Base-by-base conservation (phyloP, 37 sponge, comb jelly and placozoan species). In the Cliona cf. orientalis region DNA sequence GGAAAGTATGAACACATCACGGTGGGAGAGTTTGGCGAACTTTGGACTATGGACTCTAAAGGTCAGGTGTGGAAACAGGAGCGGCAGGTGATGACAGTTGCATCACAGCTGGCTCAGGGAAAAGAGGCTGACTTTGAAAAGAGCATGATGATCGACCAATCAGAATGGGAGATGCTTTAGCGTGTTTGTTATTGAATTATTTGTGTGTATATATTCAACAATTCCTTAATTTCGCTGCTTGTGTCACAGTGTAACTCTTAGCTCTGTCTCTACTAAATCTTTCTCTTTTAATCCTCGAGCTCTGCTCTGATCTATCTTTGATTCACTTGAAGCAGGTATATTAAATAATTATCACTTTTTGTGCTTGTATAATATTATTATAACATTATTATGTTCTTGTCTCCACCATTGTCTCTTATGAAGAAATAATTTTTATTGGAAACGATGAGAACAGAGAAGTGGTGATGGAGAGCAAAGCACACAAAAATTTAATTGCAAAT, bases 1-100 rank as follows among this genome's bases (percentile, higher is more conserved):
- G 98, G 98, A 21, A 74, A 72, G 41, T 91, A 86, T 42, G 69
- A 71, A 6, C 59, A 74, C 56, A 86, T 95, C 28, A 86, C 93
- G 32, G 64, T 72, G 23, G 80, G 84, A 14, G 75, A 72, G 1
- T 78, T 41, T 60, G 96, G 93, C n/a, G 80, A 90, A 59, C 42
- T 95, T 28, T 90, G 90, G 93, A 78, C 74, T 0, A 66, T 95
- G 29, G 87, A 86, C 46, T 55, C 35, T 2, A 72, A 81, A 1
- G 94, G 94, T 22, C 41, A 69, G 19, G 60, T 93, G 42, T 65
- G 80, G 60, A 85, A 80, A 31, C 90, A 88, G 63, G 64, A 82
- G 61, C 36, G 46, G 0, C 82, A 45, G 71, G 49, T 58, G 41
- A 44, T 88, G 33, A 19, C 63, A 28, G 82, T 82, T 0, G n/a